Evolutionary conservation across 2,113 vertebrate species (phyloP), one percentile per base, ranked within the genome.

Genomic region (Anolis carolinensis): DNA sequence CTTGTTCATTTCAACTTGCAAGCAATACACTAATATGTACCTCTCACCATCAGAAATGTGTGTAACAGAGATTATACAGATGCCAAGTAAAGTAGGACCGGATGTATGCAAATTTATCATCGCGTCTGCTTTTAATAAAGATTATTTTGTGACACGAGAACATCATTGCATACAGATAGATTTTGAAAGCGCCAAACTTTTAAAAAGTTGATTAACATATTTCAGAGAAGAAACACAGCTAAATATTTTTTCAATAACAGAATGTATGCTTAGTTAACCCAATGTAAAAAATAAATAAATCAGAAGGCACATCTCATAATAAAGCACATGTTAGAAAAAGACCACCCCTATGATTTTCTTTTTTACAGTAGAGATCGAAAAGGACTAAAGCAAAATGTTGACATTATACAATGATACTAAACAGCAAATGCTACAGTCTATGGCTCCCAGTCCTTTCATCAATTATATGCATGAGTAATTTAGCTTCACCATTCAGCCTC

Each of bases 391-490:
- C 59, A 80, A 88, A 70, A 25, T 48, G 27, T 81, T 76, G 79
- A 73, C 81, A 65, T 13, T 39, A 52, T 81, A 82, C 50, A 84
- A 8, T 75, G 70, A 80, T 67, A 21, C 36, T 81, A 73, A 44
- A n/a, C 71, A 75, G 32, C 77, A 67, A 88, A 80, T 81, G 78
- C 48, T 80, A 81, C 85, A 81, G 67, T 84, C 70, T 84, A 79
- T 74, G 0, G 14, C 80, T 85, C 75, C 80, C 67, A 30, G 92
- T 93, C 86, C 92, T 93, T 91, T 88, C 93, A 93, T 73, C 89
- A 91, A 90, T 95, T 95, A 94, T 87, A 91, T 30, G 92, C 93
- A 90, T 92, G 89, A 95, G 80, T 86, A 93, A 93, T 93, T 93
- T 91, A 27, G 81, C 90, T 91, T 67, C 92, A 92, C 93, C 92